phyloP scores from a whole-genome alignment of 2,888 invertebrate species.

The Apoda limacodes region DNA sequence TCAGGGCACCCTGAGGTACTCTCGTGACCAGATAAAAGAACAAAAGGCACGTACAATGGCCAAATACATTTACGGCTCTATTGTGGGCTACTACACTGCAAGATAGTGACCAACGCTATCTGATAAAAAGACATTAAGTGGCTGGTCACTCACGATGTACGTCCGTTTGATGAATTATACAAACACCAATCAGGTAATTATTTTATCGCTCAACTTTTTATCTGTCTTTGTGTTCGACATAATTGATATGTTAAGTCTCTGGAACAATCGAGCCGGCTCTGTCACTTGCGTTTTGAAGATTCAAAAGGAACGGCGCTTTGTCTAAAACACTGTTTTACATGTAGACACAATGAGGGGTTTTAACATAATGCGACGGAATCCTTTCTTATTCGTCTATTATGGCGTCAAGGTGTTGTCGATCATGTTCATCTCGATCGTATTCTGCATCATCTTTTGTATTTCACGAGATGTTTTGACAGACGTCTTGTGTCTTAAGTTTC shows the following conservation, averaged over 20 bases:
- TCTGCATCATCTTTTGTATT: too few relatives aligned
- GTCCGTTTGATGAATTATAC: slow-evolving; percentile 63
- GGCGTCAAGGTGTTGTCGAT: slow-evolving; percentile 26
- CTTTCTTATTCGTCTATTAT: slow-evolving; percentile 36
- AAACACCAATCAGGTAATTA: slow-evolving; percentile 69
- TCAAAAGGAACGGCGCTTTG: neutral
- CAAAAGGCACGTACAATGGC: slow-evolving; percentile 38
- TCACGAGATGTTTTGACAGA: too few relatives aligned
- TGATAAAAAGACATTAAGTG: slow-evolving; percentile 57
- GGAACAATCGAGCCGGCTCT: slow-evolving; percentile 58
- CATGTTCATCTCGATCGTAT: too few relatives aligned
- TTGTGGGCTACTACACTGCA: slow-evolving; percentile 38
- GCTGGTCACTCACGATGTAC: slow-evolving; percentile 40
- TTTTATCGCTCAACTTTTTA: slow-evolving; percentile 64
- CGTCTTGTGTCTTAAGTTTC: too few relatives aligned
- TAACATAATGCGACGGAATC: slow-evolving; percentile 50
- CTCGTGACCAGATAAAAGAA: slow-evolving; percentile 36
- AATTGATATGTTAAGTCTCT: slow-evolving; percentile 66
- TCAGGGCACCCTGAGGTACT: slow-evolving; percentile 30
- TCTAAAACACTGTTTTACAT: slow-evolving; percentile 25
- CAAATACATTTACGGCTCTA: slow-evolving; percentile 50
- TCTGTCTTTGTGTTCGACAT: slow-evolving; percentile 62
- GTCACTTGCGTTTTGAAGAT: slow-evolving; percentile 28
- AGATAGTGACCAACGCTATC: slow-evolving; percentile 41
- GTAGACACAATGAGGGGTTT: slow-evolving; percentile 48